Conservation (phyloP, 2,113 vertebrate species). For the Coracopsis vasa region DNA sequence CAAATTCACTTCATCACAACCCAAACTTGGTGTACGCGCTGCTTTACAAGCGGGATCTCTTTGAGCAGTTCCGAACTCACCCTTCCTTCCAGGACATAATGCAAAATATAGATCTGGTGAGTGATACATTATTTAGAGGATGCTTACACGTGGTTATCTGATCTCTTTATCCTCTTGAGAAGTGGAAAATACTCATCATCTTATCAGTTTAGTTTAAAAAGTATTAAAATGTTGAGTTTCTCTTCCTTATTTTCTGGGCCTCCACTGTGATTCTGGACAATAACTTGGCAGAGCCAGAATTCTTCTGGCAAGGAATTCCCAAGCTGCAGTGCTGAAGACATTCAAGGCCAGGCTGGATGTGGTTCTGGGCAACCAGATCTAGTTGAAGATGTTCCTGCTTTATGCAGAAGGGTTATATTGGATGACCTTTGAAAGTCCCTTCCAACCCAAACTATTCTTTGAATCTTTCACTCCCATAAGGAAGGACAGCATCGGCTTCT, state of each 20-base stretch:
- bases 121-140: background rate
- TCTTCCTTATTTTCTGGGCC: background rate
- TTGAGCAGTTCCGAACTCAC: conserved; percentile 94
- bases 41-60: conserved; percentile 97
- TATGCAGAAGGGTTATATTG: background rate
- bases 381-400: background rate
- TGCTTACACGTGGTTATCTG: accelerated
- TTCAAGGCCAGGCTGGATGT: background rate
- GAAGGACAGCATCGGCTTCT: background rate
- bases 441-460: background rate
- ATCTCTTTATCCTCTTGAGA: background rate
- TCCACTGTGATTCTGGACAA: background rate
- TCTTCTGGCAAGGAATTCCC: background rate
- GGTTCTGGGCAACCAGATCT: background rate
- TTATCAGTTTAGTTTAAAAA: background rate
- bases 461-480: background rate
- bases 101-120: conserved; percentile 97
- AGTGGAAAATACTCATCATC: background rate
- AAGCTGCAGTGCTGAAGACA: background rate
- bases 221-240: background rate
- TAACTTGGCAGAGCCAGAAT: background rate
- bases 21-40: conserved; percentile 95
- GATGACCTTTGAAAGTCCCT: background rate
- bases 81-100: conserved; percentile 98
- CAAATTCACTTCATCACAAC: conserved; percentile 95